Conservation (phyloP, 2,797 vertebrate species). For the Malurus splendens region DNA sequence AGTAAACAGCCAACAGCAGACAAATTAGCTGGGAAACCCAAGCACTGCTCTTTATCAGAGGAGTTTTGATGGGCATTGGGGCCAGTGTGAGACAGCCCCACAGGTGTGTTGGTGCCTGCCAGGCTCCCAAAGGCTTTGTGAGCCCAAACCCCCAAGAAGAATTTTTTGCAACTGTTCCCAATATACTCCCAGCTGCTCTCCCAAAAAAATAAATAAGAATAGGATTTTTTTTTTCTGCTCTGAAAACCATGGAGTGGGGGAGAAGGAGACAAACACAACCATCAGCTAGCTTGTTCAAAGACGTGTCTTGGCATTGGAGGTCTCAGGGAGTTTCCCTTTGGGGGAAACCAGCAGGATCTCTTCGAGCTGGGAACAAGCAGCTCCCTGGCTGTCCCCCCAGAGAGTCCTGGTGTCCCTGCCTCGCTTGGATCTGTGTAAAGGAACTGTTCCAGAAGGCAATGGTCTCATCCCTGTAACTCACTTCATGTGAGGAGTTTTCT, state of each 20-base stretch:
- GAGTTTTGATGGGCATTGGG: neutral
- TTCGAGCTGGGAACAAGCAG: neutral
- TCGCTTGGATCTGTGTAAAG: rapidly evolving
- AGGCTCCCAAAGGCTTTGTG: neutral
- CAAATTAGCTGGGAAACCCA: constrained; percentile 1
- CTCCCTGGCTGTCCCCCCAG: neutral
- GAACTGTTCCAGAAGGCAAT: neutral
- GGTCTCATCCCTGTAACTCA: neutral
- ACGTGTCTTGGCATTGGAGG: neutral
- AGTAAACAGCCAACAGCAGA: constrained; percentile 11
- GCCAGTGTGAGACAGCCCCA: neutral
- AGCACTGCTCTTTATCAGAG: neutral
- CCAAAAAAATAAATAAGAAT: neutral
- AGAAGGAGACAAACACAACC: neutral
- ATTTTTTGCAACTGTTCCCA: neutral
- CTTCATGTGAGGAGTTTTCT: neutral
- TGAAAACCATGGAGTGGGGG: rapidly evolving
- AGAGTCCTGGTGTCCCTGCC: neutral
- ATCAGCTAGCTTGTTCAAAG: neutral
- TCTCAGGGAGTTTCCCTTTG: neutral
- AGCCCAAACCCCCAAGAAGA: neutral
- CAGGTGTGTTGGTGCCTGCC: rapidly evolving
- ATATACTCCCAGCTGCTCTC: neutral
- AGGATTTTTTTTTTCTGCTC: neutral
- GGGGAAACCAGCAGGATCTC: neutral